Evolutionary conservation across 23 tunicate genomes (phyloP).

Genomic region (Ascidia mentula): DNA sequence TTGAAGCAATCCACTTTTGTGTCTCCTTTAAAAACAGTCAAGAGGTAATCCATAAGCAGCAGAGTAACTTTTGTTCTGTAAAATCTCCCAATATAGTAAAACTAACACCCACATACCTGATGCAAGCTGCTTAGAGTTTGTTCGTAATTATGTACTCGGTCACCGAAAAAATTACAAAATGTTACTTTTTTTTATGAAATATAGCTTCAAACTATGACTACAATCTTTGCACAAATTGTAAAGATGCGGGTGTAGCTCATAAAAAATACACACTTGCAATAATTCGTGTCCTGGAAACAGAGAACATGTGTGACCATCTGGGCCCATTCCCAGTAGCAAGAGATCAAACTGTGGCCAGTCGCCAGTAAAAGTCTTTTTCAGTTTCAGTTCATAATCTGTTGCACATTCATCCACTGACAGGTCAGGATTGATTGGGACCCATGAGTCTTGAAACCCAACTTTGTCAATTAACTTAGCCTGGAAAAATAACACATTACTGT

Average conservation of each 20-base stretch:
- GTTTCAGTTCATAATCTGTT: conserved; percentile 69
- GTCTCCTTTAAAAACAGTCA: conserved; percentile 43
- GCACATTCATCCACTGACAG: conserved; percentile 76
- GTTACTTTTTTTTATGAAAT: too few relatives aligned
- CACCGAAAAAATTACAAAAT: too few relatives aligned
- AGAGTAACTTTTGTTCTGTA: too few relatives aligned
- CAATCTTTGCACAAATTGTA: too few relatives aligned
- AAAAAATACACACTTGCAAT: conserved; percentile 39
- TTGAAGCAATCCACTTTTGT: conserved; percentile 72
- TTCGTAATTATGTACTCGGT: too few relatives aligned
- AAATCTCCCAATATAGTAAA: too few relatives aligned
- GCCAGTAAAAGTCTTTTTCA: conserved; percentile 30
- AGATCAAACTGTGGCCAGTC: conserved; percentile 73
- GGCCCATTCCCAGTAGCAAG: conserved; percentile 90
- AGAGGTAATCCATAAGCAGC: too few relatives aligned
- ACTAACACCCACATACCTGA: too few relatives aligned
- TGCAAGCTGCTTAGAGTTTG: too few relatives aligned
- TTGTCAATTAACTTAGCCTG: conserved; percentile 66
- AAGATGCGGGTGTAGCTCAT: too few relatives aligned
- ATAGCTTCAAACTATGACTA: too few relatives aligned
- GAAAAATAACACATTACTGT: too few relatives aligned
- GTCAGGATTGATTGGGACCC: conserved; percentile 75
- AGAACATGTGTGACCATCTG: conserved; percentile 98
- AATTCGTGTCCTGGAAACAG: conserved; percentile 82
- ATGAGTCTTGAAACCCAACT: conserved; percentile 46